Conservation (phyloP, 1,140 invertebrate species). For the Aphaenogaster ashmeadi region DNA sequence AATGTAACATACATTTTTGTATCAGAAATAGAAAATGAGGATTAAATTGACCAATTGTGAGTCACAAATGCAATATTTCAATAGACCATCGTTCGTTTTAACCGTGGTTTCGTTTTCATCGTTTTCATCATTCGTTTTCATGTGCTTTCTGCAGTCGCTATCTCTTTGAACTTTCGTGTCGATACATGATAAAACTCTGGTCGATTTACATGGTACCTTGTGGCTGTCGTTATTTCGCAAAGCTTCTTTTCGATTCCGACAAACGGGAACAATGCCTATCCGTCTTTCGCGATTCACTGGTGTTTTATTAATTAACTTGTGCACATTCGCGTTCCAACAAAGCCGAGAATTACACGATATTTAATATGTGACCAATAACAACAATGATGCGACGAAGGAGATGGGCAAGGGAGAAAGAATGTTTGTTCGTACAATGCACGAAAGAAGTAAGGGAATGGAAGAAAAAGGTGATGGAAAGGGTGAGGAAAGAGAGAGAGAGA, state of each 20-base stretch:
- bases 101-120: not conserved
- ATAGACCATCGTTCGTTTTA: not conserved
- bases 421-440: not conserved
- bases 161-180: slow-evolving; percentile 30
- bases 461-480: slow-evolving; percentile 15
- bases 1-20: not conserved
- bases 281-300: not conserved
- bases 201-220: slow-evolving; percentile 15
- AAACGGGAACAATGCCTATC: not conserved
- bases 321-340: not conserved
- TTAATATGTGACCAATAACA: not conserved
- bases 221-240: slow-evolving; percentile 18
- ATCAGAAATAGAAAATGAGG: not conserved
- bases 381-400: not conserved
- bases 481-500: slow-evolving; percentile 18
- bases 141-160: not conserved
- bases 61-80: not conserved
- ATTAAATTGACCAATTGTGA: not conserved
- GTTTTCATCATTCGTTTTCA: too few relatives aligned
- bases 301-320: slow-evolving; percentile 25
- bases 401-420: not conserved
- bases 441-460: not conserved
- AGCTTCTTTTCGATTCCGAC: not conserved
- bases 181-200: slow-evolving; percentile 29
- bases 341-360: not conserved